phyloP scores from a whole-genome alignment of 2,888 invertebrate species.

The Eledone cirrhosa region DNA sequence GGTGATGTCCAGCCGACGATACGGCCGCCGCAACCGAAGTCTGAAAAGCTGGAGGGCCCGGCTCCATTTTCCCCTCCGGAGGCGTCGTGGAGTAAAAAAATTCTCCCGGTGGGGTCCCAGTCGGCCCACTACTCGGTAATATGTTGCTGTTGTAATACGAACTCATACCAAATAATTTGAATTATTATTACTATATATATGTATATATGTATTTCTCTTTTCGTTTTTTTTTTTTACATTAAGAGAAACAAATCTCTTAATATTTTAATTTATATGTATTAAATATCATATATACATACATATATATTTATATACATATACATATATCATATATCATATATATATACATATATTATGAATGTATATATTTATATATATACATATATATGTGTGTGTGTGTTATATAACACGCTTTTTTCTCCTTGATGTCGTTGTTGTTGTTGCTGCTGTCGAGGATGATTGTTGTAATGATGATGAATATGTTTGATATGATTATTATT shows the following conservation, averaged over 20 bases:
- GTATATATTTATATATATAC: neutral
- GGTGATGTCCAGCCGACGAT: slow-evolving; percentile 14
- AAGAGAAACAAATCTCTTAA: neutral
- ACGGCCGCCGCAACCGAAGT: slow-evolving; percentile 17
- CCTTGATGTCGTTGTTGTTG: too few species aligned
- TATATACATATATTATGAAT: neutral
- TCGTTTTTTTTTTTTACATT: neutral
- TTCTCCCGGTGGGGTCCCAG: slow-evolving; percentile 2
- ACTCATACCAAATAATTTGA: neutral
- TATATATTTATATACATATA: neutral
- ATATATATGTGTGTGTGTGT: too few species aligned
- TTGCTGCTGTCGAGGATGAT: too few species aligned
- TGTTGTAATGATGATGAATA: too few species aligned
- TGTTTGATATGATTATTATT: too few species aligned
- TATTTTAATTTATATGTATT: too few species aligned
- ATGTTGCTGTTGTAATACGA: slow-evolving; percentile 25
- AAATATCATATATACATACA: neutral
- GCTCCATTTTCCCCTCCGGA: slow-evolving; percentile 22
- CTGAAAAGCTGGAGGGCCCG: slow-evolving; percentile 14
- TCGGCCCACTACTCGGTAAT: slow-evolving; percentile 9
- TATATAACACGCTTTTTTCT: too few species aligned
- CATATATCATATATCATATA: neutral
- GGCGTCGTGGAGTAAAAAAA: slow-evolving; percentile 20
- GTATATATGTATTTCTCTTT: neutral
- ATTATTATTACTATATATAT: too few species aligned